phyloP scores from a whole-genome alignment of 2,888 invertebrate genomes.

The Diadromus collaris region DNA sequence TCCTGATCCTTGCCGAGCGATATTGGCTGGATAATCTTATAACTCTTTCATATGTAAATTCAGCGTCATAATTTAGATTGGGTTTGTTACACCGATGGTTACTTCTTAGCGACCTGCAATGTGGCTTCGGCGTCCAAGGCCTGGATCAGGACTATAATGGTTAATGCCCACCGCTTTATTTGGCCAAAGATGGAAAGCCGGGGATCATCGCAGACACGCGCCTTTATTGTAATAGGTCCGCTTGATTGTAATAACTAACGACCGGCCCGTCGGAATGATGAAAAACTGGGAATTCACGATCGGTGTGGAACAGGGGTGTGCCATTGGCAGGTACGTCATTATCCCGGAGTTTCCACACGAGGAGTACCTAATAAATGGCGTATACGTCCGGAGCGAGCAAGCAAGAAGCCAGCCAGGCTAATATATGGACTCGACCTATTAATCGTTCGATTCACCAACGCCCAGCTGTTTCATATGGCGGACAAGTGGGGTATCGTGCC shows the following conservation, averaged over 20 bases:
- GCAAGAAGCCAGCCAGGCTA: not conserved
- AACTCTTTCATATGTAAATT: too few relatives aligned
- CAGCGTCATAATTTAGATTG: too few relatives aligned
- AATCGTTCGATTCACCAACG: not conserved
- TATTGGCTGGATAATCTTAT: too few relatives aligned
- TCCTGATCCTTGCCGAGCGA: too few relatives aligned
- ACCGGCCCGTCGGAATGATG: not conserved
- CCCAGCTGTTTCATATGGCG: not conserved
- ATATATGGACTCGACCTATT: not conserved
- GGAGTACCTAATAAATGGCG: not conserved
- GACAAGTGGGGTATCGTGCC: not conserved
- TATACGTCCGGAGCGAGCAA: too few relatives aligned
- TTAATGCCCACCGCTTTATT: not conserved
- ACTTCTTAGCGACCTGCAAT: too few relatives aligned
- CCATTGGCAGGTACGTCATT: constrained; percentile 9
- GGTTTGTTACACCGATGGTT: too few relatives aligned
- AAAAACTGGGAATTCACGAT: not conserved
- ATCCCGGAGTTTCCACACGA: not conserved
- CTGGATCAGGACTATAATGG: too few relatives aligned
- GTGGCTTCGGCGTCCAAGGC: too few relatives aligned
- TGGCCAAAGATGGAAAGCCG: not conserved
- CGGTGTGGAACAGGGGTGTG: not conserved
- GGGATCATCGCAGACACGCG: not conserved
- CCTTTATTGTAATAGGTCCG: not conserved
- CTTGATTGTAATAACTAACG: constrained; percentile 8